These are phyloP conservation scores for Anthonomus grandis DNA, from an alignment of 1,140 invertebrate species.

Conservation along the genomic window DNA sequence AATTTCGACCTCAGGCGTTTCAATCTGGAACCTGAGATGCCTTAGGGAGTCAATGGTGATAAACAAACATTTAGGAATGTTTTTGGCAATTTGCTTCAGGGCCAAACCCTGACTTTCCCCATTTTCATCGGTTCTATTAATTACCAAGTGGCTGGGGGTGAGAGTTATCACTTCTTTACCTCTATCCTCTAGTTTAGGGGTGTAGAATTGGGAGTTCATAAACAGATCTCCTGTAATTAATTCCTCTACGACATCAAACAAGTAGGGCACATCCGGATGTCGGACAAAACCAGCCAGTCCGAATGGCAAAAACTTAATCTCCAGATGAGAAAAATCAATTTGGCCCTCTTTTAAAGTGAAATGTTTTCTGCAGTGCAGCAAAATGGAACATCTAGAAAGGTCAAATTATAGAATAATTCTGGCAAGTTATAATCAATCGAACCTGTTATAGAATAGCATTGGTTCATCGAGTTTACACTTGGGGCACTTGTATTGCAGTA, in stretches of 20 bases:
- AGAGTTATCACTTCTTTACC: conserved; percentile 34
- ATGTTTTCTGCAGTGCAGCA: conserved; percentile 41
- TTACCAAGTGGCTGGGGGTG: conserved; percentile 33
- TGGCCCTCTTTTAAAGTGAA: conserved; percentile 29
- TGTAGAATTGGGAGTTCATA: conserved; percentile 39
- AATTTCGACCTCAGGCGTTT: conserved; percentile 2
- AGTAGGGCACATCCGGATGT: conserved; percentile 31
- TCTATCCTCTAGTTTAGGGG: conserved; percentile 27
- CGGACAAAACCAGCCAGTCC: conserved; percentile 36
- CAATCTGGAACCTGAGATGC: not conserved
- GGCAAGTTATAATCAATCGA: not conserved
- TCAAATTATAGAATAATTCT: not conserved
- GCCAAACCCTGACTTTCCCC: conserved; percentile 20
- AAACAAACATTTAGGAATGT: conserved; percentile 39
- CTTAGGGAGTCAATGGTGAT: conserved; percentile 14
- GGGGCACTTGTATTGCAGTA: conserved; percentile 37
- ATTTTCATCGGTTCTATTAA: conserved; percentile 13
- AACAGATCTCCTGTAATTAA: conserved; percentile 15
- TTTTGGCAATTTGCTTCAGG: conserved; percentile 36
- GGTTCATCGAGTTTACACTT: conserved; percentile 25
- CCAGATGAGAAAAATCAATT: conserved; percentile 37
- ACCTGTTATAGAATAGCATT: conserved; percentile 40
- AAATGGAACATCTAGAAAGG: conserved; percentile 33
- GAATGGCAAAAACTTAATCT: conserved; percentile 31
- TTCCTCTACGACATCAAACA: conserved; percentile 39